A percentile compares a stretch with the other conserved stretches of the same genome.
Evolutionary conservation across 1,140 invertebrate species (phyloP).

Genomic region (Aphidius ervi): DNA sequence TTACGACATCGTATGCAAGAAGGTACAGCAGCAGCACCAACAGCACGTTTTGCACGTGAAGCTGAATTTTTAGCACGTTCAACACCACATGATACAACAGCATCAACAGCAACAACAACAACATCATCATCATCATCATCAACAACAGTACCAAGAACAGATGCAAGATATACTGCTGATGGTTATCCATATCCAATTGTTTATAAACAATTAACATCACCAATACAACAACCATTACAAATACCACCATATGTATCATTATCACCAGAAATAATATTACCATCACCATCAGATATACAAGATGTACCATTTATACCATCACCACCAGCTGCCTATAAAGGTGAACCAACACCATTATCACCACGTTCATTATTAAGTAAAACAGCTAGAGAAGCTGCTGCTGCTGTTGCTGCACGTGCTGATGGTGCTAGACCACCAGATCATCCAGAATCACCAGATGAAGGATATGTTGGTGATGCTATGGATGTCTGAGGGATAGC

Average conservation of each 20-base stretch:
- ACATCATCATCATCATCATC: constrained; percentile 58
- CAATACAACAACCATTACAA: constrained; percentile 43
- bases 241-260: constrained; percentile 40
- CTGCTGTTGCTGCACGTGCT: constrained; percentile 35
- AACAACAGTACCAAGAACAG: constrained; percentile 39
- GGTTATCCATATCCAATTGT: constrained; percentile 62
- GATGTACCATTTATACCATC: constrained; percentile 64
- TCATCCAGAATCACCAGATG: constrained; percentile 79
- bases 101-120: constrained; percentile 62
- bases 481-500: constrained; percentile 49
- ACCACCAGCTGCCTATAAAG: constrained; percentile 57
- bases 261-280: constrained; percentile 47
- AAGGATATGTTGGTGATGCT: constrained; percentile 78
- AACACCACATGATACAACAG: constrained; percentile 46
- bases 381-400: constrained; percentile 37
- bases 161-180: constrained; percentile 72
- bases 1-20: constrained; percentile 42
- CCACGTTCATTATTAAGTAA: constrained; percentile 41
- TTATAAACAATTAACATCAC: constrained; percentile 38
- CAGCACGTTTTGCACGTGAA: constrained; percentile 62
- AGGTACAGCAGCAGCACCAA: constrained; percentile 57
- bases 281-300: constrained; percentile 20
- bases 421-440: constrained; percentile 39
- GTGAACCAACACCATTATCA: constrained; percentile 40
- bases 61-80: constrained; percentile 63